Conservation (phyloP, 2,797 vertebrate genomes). For the Dicrostonyx torquatus region DNA sequence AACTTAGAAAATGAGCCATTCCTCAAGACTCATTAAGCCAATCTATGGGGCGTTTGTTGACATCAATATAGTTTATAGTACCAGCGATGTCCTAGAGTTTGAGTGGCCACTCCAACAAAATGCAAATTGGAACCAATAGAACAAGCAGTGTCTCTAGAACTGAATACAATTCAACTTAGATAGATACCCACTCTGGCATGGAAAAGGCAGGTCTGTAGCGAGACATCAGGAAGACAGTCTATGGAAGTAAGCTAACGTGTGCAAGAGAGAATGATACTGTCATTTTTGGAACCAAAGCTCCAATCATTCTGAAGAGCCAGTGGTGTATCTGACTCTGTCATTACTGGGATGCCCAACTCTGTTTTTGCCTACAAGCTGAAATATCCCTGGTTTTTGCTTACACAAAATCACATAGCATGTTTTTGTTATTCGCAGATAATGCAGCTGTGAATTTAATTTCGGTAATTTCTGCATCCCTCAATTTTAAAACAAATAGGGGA, state of each 20-base stretch:
- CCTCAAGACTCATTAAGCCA: not conserved
- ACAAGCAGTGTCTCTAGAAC: not conserved
- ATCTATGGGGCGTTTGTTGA: not conserved
- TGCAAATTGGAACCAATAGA: not conserved
- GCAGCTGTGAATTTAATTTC: slow-evolving; percentile 77
- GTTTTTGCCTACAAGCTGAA: slow-evolving; percentile 36
- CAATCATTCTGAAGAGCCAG: not conserved
- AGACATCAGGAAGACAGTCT: not conserved
- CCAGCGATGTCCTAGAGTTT: not conserved
- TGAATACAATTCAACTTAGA: not conserved
- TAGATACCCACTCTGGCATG: not conserved
- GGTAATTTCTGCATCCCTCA: slow-evolving; percentile 74
- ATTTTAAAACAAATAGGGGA: slow-evolving; percentile 73
- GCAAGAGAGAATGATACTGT: not conserved
- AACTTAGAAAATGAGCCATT: not conserved
- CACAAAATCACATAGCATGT: slow-evolving; percentile 51
- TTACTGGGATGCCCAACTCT: not conserved
- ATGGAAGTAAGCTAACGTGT: not conserved
- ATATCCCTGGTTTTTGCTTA: slow-evolving; percentile 62
- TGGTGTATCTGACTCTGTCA: not conserved
- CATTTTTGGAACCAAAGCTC: not conserved
- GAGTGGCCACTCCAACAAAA: not conserved
- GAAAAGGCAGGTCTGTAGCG: not conserved
- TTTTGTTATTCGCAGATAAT: slow-evolving; percentile 67
- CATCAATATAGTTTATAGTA: not conserved